Base-by-base conservation (phyloP, 2,888 invertebrate genomes). In the Amblyteles armatorius region DNA sequence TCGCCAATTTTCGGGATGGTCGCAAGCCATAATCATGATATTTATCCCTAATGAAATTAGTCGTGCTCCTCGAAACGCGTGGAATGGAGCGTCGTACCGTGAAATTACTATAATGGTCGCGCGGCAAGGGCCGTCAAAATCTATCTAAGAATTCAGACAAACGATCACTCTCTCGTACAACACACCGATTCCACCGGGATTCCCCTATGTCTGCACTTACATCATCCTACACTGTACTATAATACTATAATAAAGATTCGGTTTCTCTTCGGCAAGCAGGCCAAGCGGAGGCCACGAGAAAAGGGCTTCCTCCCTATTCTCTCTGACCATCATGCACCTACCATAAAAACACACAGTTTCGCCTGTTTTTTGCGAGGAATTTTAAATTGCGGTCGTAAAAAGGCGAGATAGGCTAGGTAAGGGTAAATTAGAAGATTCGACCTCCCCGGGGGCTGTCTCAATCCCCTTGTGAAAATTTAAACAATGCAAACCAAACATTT, bases 11-110 rank as follows among this genome's bases (percentile, higher is more conserved):
- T 88, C 87, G 86, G 85, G 87, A 88, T 86, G 89, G 88, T 90
- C 89, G 88, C 87, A 89, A 91, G 89, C 88, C 80, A 91, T 93
- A 93, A 93, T 93, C 91, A 93, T 92, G 92, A 93, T 93, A 92
- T 93, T 93, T 93, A 93, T 93, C 93, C 92, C 92, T 93, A 93
- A 93, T 93, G 93, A 93, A 93, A 93, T 93, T 93, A 93, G 93
- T 91, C 88, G 89, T 90, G 90, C 90, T 91, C 86, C 88, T 88
- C 87, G 90, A 88, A 90, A 89, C 91, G 88, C 91, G 89, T 84
- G 89, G 91, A 91, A 92, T 92, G 92, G 92, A 92, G 72, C 90
- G 88, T 89, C 90, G 91, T 91, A 92, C 92, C 93, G 90, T 92
- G 89, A 93, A 93, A 93, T 93, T 93, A 93, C 93, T 91, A 92